A percentile compares a stretch with the other conserved stretches of the same genome.
Evolutionary conservation across 1,140 invertebrate genomes (phyloP).

Genomic region (Drosophila oshimai): DNA sequence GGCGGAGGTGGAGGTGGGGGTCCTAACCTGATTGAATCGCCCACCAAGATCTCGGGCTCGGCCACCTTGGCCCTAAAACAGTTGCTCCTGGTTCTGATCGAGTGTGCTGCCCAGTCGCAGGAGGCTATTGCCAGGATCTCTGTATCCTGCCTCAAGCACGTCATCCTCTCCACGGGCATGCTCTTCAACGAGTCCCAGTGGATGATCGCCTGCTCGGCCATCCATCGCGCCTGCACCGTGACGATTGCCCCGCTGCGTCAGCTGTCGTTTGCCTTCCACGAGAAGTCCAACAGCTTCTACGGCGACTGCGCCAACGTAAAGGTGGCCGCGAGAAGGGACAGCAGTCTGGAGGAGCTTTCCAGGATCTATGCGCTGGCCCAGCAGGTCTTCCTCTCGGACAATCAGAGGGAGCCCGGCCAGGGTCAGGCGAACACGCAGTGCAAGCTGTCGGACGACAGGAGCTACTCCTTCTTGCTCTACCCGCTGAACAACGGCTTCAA

Average conservation of each 20-base stretch:
- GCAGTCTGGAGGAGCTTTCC: slow-evolving; percentile 90
- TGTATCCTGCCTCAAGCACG: slow-evolving; percentile 95
- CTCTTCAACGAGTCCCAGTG: slow-evolving; percentile 91
- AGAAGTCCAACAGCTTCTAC: slow-evolving; percentile 95
- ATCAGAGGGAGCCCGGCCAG: slow-evolving; percentile 71
- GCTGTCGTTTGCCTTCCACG: slow-evolving; percentile 93
- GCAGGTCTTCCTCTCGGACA: slow-evolving; percentile 88
- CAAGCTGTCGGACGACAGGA: slow-evolving; percentile 88
- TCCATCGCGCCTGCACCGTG: slow-evolving; percentile 91
- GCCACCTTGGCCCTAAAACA: slow-evolving; percentile 93
- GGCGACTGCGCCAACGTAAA: slow-evolving; percentile 96
- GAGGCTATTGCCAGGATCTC: slow-evolving; percentile 94
- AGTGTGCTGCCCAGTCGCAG: slow-evolving; percentile 94
- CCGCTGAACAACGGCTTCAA: slow-evolving; percentile 89
- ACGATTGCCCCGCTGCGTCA: slow-evolving; percentile 93
- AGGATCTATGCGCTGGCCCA: slow-evolving; percentile 92
- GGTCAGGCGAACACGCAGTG: slow-evolving; percentile 27
- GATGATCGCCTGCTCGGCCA: slow-evolving; percentile 90
- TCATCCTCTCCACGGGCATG: slow-evolving; percentile 92
- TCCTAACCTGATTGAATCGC: slow-evolving; percentile 61
- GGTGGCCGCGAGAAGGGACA: slow-evolving; percentile 94
- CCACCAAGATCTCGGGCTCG: slow-evolving; percentile 83
- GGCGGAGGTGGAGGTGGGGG: background rate
- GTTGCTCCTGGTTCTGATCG: slow-evolving; percentile 92
- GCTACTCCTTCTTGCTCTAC: slow-evolving; percentile 95